Base-by-base conservation (phyloP, 2,797 vertebrate genomes). In the Aotus griseimembra region DNA sequence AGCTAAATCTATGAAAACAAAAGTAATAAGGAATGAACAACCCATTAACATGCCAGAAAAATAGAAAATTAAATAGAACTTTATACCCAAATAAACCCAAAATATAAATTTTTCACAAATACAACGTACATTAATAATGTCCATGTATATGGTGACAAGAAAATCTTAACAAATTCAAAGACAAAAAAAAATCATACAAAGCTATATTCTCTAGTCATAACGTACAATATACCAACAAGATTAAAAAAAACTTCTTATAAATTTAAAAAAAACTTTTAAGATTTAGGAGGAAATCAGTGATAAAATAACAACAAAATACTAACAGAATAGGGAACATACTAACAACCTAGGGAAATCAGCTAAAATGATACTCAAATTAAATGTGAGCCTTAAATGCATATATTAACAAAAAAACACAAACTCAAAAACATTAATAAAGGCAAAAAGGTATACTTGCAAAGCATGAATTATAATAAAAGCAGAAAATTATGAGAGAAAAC, bases 111-210 rank as follows among this genome's bases (percentile, higher is more conserved):
- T 95, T 89, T 92, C 46, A 97, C 46, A 76, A 96, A 80, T 9
- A 92, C 64, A 95, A 88, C 28, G 93, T 90, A 91, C 39, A 94
- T 96, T 85, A 93, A 93, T 85, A 88, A 0, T 94, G n/a, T 94
- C 8, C n/a, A 58, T 79, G 33, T 15, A 67, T 50, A 30, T 93
- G 36, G 33, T 50, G 17, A 87, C 8, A 92, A 96, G 33, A 77
- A 93, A 90, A 85, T 95, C 44, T 72, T 94, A 90, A 86, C 75
- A 82, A 82, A 89, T 82, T 91, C 58, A 90, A 64, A 93, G 46
- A 79, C 58, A 58, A 73, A 90, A 80, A 73, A 39, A 76, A 52
- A 55, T 15, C 48, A 89, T 33, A 84, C 15, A 93, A 76, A 22
- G 81, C 11, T 70, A 97, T 57, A 82, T 48, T 88, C 50, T 72